Evolutionary conservation across 2,113 vertebrate genomes (phyloP), one percentile per base, ranked within the genome.

Genomic region (Phycodurus eques): DNA sequence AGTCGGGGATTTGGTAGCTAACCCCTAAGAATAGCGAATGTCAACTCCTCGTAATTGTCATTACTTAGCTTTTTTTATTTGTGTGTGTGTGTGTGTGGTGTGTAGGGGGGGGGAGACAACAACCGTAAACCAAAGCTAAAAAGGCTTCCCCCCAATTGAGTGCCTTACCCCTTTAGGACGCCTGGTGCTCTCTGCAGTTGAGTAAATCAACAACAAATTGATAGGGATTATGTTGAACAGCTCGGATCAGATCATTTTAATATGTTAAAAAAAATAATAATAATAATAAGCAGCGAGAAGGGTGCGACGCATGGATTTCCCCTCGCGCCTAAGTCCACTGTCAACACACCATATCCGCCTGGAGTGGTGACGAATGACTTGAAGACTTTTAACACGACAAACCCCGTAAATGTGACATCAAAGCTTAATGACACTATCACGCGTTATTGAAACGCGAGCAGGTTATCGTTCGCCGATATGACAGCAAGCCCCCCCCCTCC

Each of bases 221-320:
- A 39, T 39, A 6, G 13, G 27, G 6, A 61, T 75, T 7, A 1
- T 46, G 70, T 67, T 63, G 35, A 31, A 78, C 54, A 2, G 2
- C 53, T 84, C 61, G 72, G 5, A 56, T 51, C 51, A 62, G 66
- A 60, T 78, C 42, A 79, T 73, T 73, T 84, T 27, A 84, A 72
- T 75, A 59, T n/a, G 33, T 72, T 72, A 77, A 63, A 75, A 83
- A 27, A 15, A 47, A 47, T 47, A 0, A 27, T 47, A 47, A 47
- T 47, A 0, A 51, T 5, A 0, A 79, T 74, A 83, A 33, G 42
- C 2, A 17, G 1, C 46, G 15, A 77, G 73, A 57, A 82, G 61
- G 70, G 46, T 22, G 53, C 49, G 73, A 67, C 62, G 19, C 70
- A n/a, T 83, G 88, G 85, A 83, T 76, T 90, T 90, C 87, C 89